Conservation (phyloP, 2,888 invertebrate genomes). For the Sarcophaga caerulescens region DNA sequence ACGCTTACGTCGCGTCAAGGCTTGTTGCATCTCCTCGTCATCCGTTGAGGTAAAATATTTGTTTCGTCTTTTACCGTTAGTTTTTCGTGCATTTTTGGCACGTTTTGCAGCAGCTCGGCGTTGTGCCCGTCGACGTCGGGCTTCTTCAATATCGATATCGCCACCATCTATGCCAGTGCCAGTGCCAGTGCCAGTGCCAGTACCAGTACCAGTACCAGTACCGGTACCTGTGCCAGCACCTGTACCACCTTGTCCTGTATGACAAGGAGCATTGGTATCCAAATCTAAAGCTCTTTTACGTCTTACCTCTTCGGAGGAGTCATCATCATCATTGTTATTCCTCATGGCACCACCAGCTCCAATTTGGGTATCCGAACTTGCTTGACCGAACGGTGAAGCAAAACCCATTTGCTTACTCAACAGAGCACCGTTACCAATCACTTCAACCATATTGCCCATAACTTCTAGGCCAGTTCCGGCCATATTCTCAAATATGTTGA, state of each 20-base stretch:
- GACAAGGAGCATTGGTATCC: constrained; percentile 69
- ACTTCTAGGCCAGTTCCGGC: constrained; percentile 37
- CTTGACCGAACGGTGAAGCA: constrained; percentile 67
- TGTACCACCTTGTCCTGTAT: constrained; percentile 22
- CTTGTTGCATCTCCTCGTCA: background rate
- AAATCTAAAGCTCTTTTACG: constrained; percentile 48
- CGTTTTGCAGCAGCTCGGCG: constrained; percentile 69
- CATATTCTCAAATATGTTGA: constrained; percentile 63
- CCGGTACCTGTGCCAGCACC: constrained; percentile 10
- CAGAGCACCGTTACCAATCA: constrained; percentile 69
- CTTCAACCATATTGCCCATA: constrained; percentile 71
- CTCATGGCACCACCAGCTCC: constrained; percentile 74
- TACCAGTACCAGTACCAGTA: constrained; percentile 35
- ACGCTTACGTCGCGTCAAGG: constrained; percentile 66
- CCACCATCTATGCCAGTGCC: constrained; percentile 40
- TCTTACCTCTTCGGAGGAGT: constrained; percentile 69
- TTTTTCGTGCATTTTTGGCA: constrained; percentile 53
- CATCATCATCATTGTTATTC: constrained; percentile 14
- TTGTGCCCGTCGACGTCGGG: constrained; percentile 55
- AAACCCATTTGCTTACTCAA: constrained; percentile 62
- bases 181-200: constrained; percentile 29
- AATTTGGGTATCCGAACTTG: constrained; percentile 65
- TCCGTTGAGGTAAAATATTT: constrained; percentile 19
- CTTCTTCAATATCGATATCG: constrained; percentile 64
- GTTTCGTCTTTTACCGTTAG: constrained; percentile 63